Evolutionary conservation across 2,113 vertebrate species (phyloP), one percentile per base, ranked within the genome.

Genomic region (Pedionomus torquatus): DNA sequence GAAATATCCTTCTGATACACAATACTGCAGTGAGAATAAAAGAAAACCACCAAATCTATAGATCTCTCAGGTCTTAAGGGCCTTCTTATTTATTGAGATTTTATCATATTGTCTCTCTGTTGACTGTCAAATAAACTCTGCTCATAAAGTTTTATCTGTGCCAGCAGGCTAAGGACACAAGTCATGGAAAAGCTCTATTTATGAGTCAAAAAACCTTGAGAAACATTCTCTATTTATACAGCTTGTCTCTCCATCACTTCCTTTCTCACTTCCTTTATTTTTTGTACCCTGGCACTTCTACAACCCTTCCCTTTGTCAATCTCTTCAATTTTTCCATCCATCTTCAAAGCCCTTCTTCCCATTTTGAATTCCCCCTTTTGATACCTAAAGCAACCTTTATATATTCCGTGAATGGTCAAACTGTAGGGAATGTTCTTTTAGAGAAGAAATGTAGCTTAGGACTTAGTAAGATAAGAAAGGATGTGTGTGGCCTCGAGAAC

Each of bases 31-130:
- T 51, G 15, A 55, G 54, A 74, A 61, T 25, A 9, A 4, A 51
- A 64, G 37, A 83, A 43, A 57, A 7, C 0, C 26, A 63, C 8
- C 7, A 66, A 64, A 72, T 5, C 14, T 74, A 52, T 17, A 52
- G 4, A 41, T 52, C 16, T 46, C 60, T 66, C 46, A 35, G 35
- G 13, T 90, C 20, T 81, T 90, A 81, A 31, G 3, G 33, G 71
- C 70, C 23, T 55, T 55, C 46, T 89, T 72, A 87, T 76, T 93
- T 92, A 94, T 24, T 71, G 72, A 95, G 46, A 92, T 71, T 87
- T 90, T 81, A 89, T 90, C 54, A 65, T 72, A 79, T 60, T 48
- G 23, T 43, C 26, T 37, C 65, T 93, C 55, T 71, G 37, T 49
- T 84, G 43, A 89, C 83, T 77, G 71, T 81, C 72, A 90, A 82